Base-by-base conservation (phyloP, 2,113 vertebrate species). In the Corapipo altera region DNA sequence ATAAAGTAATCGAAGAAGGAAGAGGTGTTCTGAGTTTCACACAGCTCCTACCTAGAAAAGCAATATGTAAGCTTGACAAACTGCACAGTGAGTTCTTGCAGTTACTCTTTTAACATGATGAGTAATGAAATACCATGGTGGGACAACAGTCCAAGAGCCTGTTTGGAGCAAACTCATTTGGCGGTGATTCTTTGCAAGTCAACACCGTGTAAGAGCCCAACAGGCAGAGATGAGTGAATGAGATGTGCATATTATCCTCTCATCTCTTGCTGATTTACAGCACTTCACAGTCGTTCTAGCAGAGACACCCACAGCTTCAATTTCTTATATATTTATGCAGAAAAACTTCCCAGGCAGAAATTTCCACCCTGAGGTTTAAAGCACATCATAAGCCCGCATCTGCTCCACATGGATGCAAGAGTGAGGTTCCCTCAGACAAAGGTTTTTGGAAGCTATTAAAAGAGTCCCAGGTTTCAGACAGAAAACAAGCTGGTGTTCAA, bases 61-160 rank as follows among this genome's bases (percentile, higher is more conserved):
- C 8, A 46, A 32, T 58, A 75, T 44, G 57, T 85, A 65, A 79
- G 24, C 66, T 75, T 95, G 81, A 89, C 61, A 95, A 75, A 96
- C 27, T n/a, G 89, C 46, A 64, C 16, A 51, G 13, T 61, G 48
- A 75, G 64, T 65, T 57, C 65, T 74, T 95, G 78, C 90, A 64
- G 75, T 32, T 85, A 96, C 94, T 82, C 69, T 96, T 96, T 95
- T 95, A 97, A 96, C 73, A 13, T 69, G 54, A 73, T 74, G 85
- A 81, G 74, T 94, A 97, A 97, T 97, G 92, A 97, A 97, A 97
- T 81, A 64, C 54, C 69, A 44, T 79, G 83, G 84, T 95, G 94
- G 81, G 71, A 95, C 91, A 95, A 91, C 72, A 91, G 84, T 80
- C 70, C 78, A 92, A 97, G 81, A 79, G 86, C 90, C 85, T 16